Evolutionary conservation across 2,797 vertebrate species (phyloP), one percentile per base, ranked within the genome.

Genomic region (Lophius americanus): DNA sequence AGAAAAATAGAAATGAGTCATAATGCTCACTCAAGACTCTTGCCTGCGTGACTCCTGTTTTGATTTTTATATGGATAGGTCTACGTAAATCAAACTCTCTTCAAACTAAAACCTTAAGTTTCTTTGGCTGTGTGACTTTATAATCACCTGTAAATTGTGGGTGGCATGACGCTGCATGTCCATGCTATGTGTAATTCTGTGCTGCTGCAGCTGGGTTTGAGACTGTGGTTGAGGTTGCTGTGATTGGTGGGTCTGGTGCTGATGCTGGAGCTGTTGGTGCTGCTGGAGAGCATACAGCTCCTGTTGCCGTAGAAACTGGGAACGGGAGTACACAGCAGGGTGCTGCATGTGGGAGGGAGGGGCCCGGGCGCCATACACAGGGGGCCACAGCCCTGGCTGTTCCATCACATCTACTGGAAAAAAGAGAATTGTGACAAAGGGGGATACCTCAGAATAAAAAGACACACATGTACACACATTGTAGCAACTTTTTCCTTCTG

Each of bases 281-380:
- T 96, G 96, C 84, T 98, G 96, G 73, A 98, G 91, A 73, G 96
- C 94, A 0, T 98, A 98, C 62, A 99, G 93, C 87, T 98, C 97
- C 84, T 97, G 97, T 93, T 98, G 97, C 83, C 95, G 93, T 91
- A 97, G 95, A 94, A 99, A 97, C 94, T 97, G 96, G 3, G 96
- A 95, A 75, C 96, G 90, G 0, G 97, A 93, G 86, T 97, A 98
- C 79, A 98, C 94, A 80, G 96, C 94, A 0, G 95, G 94, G 93
- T 97, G 97, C 90, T 98, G 97, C 92, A 98, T 95, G 92, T 98
- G 97, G 83, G 97, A 92, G 59, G 95, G 8, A 38, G 96, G 95
- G 72, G 95, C 97, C 80, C 96, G 94, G 82, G 95, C 90, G 3
- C 95, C 93, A n/a, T 97, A 98, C 94, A 98, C 95, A 67, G 96